phyloP scores from a whole-genome alignment of 2,888 invertebrate genomes.

The Drosophila nigritarsus region DNA sequence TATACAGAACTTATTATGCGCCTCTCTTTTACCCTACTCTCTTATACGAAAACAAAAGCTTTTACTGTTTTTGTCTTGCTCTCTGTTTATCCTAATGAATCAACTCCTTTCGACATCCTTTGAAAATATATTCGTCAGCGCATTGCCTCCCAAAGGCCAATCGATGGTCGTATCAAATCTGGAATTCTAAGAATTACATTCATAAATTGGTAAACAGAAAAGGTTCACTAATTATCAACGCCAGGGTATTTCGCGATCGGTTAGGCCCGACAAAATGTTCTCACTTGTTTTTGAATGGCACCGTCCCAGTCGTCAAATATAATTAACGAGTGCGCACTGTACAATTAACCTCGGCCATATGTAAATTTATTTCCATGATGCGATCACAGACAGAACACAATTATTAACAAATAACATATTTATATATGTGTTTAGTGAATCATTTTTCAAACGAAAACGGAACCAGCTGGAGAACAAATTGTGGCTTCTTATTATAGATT shows the following conservation, averaged over 20 bases:
- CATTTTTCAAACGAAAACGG: conserved; percentile 24
- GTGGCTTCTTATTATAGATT: neutral
- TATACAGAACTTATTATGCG: conserved; percentile 2
- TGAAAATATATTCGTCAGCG: neutral
- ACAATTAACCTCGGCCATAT: conserved; percentile 73
- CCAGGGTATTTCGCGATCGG: neutral
- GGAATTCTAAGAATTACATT: neutral
- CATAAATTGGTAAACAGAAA: neutral
- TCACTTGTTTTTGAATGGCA: conserved; percentile 15
- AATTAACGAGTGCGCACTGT: conserved; percentile 67
- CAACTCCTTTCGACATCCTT: neutral
- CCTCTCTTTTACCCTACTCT: neutral
- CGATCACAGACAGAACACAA: conserved; percentile 17
- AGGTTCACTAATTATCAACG: neutral
- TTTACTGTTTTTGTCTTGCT: neutral
- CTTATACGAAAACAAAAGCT: neutral
- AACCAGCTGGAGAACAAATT: conserved; percentile 13
- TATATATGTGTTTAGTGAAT: conserved; percentile 21
- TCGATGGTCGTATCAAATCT: neutral
- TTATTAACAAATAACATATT: conserved; percentile 10
- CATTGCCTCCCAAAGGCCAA: neutral
- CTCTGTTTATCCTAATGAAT: neutral
- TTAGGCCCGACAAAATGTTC: neutral
- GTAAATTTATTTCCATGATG: conserved; percentile 61
- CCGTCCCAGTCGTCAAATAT: conserved; percentile 53